Base-by-base conservation (phyloP, 2,888 invertebrate genomes). In the Parthenolecanium corni region DNA sequence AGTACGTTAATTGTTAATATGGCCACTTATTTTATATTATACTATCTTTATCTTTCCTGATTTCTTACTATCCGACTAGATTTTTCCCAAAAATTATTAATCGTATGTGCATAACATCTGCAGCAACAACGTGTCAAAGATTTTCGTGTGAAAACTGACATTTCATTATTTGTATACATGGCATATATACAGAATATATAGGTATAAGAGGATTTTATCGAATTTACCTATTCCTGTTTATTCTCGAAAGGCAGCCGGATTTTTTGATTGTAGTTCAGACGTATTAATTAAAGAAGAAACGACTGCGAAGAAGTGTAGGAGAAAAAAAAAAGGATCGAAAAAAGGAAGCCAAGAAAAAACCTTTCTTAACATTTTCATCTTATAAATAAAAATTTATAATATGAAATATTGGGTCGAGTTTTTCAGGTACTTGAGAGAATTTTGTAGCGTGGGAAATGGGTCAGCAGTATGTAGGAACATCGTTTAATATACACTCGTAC, bases 371-470 rank as follows among this genome's bases (percentile, higher is more conserved):
- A 11, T 21, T 56, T 6, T 21, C 25, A 24, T 56, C 56, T 56
- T 53, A 21, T 21, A n/a, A 16, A 18, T 44, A n/a, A n/a, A n/a
- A n/a, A n/a, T n/a, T n/a, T n/a, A n/a, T n/a, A n/a, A n/a, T 40
- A 54, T 54, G 42, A 54, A 42, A 42, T 54, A 54, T 54, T 40
- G 18, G 23, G 21, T 40, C 12, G 16, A n/a, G n/a, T 42, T 42
- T n/a, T 21, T 14, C 18, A 57, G 57, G 57, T 57, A 57, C 57
- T 57, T 31, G 57, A 57, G 44, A 56, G 36, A 31, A 40, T 44
- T 44, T 36, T 49, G 51, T 36, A 36, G 61, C 61, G 61, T 61
- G 61, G 51, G 61, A 61, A 61, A 61, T 61, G 61, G 61, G 61
- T 61, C 51, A 61, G 49, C 51, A 51, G 51, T 61, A 24, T 61